phyloP scores from a whole-genome alignment of 2,113 vertebrate genomes.

The Piprites chloris region DNA sequence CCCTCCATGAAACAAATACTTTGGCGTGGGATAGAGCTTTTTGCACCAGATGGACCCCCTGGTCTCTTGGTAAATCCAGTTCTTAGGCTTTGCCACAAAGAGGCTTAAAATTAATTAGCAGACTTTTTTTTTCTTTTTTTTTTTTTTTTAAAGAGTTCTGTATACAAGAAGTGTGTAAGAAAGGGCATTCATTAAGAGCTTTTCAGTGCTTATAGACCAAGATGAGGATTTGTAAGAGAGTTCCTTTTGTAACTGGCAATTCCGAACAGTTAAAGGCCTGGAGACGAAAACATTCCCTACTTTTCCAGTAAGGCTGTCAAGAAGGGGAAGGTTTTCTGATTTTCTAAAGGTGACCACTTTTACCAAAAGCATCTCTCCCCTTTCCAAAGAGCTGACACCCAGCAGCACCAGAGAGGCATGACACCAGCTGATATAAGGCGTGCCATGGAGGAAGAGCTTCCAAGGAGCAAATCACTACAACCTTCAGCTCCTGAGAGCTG shows the following conservation, averaged over 20 bases:
- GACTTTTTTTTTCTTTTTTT: background rate
- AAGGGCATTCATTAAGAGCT: constrained; percentile 27
- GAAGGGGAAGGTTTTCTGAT: background rate
- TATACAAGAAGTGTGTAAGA: background rate
- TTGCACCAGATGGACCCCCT: constrained; percentile 68
- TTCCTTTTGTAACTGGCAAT: background rate
- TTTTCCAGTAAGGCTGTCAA: background rate
- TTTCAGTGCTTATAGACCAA: background rate
- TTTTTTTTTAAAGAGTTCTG: background rate
- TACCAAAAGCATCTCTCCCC: background rate
- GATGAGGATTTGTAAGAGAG: background rate
- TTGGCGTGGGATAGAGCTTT: background rate
- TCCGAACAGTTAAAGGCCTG: background rate
- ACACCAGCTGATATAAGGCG: rapidly evolving
- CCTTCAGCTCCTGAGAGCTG: background rate
- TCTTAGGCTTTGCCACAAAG: constrained; percentile 68
- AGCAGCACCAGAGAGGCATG: background rate
- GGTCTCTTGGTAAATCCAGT: constrained; percentile 52
- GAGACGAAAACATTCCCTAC: background rate
- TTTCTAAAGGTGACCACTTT: background rate
- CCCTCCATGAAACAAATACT: background rate
- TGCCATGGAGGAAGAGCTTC: background rate
- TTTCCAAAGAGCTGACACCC: background rate
- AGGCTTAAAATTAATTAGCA: constrained; percentile 72
- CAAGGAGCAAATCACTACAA: background rate